These are phyloP conservation scores for Neodiprion lecontei DNA, from an alignment of 1,140 invertebrate species.

Conservation along the genomic window DNA sequence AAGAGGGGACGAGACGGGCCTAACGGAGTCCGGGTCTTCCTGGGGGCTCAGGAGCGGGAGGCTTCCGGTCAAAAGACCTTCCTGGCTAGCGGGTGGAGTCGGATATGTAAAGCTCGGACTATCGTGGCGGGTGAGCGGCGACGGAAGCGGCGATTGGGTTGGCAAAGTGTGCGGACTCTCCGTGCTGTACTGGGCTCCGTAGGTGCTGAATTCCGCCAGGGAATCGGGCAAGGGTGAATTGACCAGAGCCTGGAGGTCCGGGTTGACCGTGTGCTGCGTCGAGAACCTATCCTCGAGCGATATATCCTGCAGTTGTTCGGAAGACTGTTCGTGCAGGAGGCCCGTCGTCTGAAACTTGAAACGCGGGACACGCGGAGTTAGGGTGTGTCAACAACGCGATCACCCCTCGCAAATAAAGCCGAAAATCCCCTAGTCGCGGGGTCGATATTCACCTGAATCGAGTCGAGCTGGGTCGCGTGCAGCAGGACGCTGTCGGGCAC, in stretches of 20 bases:
- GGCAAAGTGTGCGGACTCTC: conserved; percentile 63
- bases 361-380: conserved; percentile 31
- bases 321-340: conserved; percentile 67
- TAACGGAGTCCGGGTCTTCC: conserved; percentile 63
- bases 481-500: conserved; percentile 72
- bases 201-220: conserved; percentile 81
- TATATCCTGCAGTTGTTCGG: conserved; percentile 73
- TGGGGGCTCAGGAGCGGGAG: conserved; percentile 63
- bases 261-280: conserved; percentile 71
- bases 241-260: conserved; percentile 74
- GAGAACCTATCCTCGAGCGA: conserved; percentile 69
- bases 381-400: conserved; percentile 14
- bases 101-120: conserved; percentile 79
- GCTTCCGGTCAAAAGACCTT: conserved; percentile 67
- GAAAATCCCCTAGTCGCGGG: neutral
- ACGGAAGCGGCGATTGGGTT: conserved; percentile 68
- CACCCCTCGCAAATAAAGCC: neutral
- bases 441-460: conserved; percentile 55
- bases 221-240: conserved; percentile 80
- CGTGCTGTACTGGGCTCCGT: conserved; percentile 61
- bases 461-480: conserved; percentile 72
- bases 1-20: conserved; percentile 73
- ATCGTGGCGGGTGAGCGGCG: conserved; percentile 68
- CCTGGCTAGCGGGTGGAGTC: conserved; percentile 83
- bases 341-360: conserved; percentile 64